phyloP scores from a whole-genome alignment of 2,113 vertebrate genomes.

The Diadophis punctatus region DNA sequence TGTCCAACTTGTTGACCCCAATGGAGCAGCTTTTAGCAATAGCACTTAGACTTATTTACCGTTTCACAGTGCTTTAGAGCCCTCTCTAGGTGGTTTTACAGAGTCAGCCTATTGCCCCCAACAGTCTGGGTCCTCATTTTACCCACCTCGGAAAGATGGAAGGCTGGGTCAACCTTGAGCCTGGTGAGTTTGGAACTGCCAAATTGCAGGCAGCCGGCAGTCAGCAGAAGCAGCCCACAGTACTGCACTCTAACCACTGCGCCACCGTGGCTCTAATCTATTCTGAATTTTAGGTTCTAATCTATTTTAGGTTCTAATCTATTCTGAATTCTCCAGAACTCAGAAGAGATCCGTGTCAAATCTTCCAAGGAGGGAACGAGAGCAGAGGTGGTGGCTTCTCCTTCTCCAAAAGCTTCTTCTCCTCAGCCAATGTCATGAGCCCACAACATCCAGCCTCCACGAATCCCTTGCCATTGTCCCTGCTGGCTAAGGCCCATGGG shows the following conservation, averaged over 20 bases:
- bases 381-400: neutral
- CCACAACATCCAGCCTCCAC: neutral
- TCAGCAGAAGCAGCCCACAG: too few species aligned
- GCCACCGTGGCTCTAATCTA: too few species aligned
- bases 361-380: neutral
- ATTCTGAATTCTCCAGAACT: neutral
- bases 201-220: too few species aligned
- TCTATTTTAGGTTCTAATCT: neutral
- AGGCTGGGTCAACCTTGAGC: too few species aligned
- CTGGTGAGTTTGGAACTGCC: too few species aligned
- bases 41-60: too few species aligned
- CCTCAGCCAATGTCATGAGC: neutral
- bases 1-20: neutral
- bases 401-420: neutral
- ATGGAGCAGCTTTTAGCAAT: neutral
- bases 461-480: neutral
- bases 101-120: too few species aligned
- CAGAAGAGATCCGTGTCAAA: neutral
- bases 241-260: too few species aligned
- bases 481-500: neutral
- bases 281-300: neutral
- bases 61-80: too few species aligned
- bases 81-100: too few species aligned
- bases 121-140: too few species aligned
- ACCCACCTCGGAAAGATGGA: too few species aligned